Conservation (phyloP, 2,888 invertebrate genomes). For the Epiblema foenella region DNA sequence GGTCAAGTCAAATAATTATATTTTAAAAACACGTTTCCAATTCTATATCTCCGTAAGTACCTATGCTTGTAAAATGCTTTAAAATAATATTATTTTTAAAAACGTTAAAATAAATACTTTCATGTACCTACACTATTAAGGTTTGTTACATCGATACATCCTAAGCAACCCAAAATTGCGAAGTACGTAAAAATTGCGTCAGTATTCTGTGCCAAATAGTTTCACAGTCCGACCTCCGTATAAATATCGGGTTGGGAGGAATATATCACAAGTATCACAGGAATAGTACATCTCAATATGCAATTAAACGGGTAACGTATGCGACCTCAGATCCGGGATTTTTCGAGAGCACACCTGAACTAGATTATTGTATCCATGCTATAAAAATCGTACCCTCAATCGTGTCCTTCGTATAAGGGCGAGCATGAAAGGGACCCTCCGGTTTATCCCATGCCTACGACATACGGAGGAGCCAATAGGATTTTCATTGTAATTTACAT, state of each 20-base stretch:
- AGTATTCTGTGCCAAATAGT: conserved; percentile 63
- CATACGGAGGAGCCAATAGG: conserved; percentile 64
- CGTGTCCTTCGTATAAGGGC: conserved; percentile 67
- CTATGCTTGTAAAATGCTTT: no score
- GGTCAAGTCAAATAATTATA: no score
- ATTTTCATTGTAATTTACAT: conserved; percentile 69
- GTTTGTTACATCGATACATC: no score
- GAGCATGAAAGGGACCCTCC: conserved; percentile 72
- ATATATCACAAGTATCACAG: conserved; percentile 75
- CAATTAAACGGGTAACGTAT: conserved; percentile 79
- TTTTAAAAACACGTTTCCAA: no score
- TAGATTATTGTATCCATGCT: conserved; percentile 78
- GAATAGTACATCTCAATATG: conserved; percentile 82
- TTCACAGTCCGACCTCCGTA: conserved; percentile 64
- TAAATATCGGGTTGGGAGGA: conserved; percentile 62
- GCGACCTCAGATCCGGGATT: conserved; percentile 77
- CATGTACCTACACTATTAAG: background rate
- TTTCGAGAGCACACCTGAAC: conserved; percentile 80
- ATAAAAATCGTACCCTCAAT: conserved; percentile 77
- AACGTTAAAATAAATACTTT: no score
- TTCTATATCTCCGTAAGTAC: no score
- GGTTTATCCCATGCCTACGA: conserved; percentile 64
- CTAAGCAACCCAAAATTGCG: background rate
- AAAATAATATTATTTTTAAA: no score
- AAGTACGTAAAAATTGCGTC: conserved; percentile 46